A percentile compares a stretch with the other conserved stretches of the same genome.
phyloP scores from a whole-genome alignment of 2,888 invertebrate genomes.

The Pelosia muscerda region DNA sequence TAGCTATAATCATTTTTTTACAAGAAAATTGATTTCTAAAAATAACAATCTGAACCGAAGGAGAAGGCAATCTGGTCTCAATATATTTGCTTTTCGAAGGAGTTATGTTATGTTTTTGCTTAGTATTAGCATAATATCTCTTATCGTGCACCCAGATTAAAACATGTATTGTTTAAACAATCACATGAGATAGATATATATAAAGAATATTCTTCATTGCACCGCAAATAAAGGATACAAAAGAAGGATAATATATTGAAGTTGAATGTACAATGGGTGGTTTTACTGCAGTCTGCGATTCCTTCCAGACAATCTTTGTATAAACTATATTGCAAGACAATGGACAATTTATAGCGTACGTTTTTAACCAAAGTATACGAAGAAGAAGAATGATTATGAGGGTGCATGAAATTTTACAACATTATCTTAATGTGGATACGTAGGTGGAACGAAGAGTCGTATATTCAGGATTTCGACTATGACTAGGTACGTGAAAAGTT shows the following conservation, averaged over 20 bases:
- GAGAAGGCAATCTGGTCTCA: constrained; percentile 4
- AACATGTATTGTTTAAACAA: neutral
- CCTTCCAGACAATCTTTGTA: neutral
- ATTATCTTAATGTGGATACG: too few relatives aligned
- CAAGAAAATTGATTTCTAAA: constrained; percentile 5
- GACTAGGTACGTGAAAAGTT: too few relatives aligned
- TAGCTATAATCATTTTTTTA: constrained; percentile 11
- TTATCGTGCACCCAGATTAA: neutral
- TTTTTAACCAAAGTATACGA: too few relatives aligned
- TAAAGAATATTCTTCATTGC: neutral
- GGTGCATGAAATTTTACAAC: too few relatives aligned
- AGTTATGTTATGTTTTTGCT: too few relatives aligned
- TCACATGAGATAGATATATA: neutral
- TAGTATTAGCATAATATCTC: neutral
- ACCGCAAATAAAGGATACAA: too few relatives aligned
- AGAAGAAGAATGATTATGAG: too few relatives aligned
- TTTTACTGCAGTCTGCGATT: neutral
- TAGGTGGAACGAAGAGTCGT: too few relatives aligned
- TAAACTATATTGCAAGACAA: neutral
- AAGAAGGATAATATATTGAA: too few relatives aligned
- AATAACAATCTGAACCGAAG: neutral
- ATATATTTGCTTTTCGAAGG: too few relatives aligned
- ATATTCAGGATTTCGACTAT: too few relatives aligned
- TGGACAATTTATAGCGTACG: neutral
- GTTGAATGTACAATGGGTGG: neutral